These are phyloP conservation scores for Neelides folsomi DNA, from an alignment of 2,888 invertebrate species.

Conservation along the genomic window DNA sequence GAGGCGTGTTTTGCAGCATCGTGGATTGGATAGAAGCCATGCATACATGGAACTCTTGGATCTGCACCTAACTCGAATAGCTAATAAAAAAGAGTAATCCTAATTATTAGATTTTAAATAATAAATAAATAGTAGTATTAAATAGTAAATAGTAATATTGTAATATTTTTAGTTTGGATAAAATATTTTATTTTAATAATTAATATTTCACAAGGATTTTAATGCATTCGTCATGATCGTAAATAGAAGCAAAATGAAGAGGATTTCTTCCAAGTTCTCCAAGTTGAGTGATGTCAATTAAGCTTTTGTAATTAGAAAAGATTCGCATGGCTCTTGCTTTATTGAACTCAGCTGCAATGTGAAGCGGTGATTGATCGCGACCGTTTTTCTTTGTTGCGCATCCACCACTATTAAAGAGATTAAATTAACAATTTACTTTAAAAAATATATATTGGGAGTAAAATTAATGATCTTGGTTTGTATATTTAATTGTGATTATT, in stretches of 20 bases:
- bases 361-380: not conserved
- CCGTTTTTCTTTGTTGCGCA: not conserved
- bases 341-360: not conserved
- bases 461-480: not conserved
- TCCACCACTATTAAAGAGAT: not conserved
- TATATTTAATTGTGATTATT: not conserved
- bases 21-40: slow-evolving; percentile 80
- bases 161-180: no score
- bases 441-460: not conserved
- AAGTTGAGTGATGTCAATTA: slow-evolving; percentile 1
- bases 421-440: not conserved
- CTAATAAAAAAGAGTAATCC: slow-evolving; percentile 39
- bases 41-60: slow-evolving; percentile 63
- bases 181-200: not conserved
- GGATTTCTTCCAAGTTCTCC: slow-evolving; percentile 5
- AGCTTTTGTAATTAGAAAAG: not conserved
- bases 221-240: slow-evolving; percentile 8
- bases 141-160: not conserved
- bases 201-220: slow-evolving; percentile 2
- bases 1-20: slow-evolving; percentile 80
- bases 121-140: no score
- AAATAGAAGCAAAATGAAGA: slow-evolving; percentile 5
- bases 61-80: slow-evolving; percentile 63
- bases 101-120: not conserved
- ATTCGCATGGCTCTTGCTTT: not conserved